Conservation (phyloP, 2,113 vertebrate genomes). For the Varanus salvator region DNA sequence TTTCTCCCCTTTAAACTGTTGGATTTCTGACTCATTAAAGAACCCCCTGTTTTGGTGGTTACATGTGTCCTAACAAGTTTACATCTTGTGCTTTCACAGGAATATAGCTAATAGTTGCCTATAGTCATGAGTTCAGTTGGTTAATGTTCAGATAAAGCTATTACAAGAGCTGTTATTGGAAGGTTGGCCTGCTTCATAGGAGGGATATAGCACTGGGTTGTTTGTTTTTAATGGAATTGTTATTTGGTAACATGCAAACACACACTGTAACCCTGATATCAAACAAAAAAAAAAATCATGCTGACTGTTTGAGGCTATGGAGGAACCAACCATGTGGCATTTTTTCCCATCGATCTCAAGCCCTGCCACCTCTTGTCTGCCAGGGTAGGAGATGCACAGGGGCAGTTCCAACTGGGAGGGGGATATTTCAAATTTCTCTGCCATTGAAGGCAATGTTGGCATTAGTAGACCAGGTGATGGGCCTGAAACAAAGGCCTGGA, state of each 20-base stretch:
- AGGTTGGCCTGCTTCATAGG: background rate
- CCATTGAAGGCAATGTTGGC: too few species aligned
- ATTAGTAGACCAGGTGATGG: too few species aligned
- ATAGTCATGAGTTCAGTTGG: background rate
- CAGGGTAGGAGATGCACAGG: too few species aligned
- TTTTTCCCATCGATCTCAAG: too few species aligned
- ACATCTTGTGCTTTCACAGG: background rate
- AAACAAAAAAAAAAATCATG: background rate
- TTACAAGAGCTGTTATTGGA: background rate
- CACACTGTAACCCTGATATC: background rate
- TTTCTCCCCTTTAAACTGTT: constrained; percentile 22
- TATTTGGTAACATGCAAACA: background rate
- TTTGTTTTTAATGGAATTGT: background rate
- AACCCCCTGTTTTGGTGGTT: constrained; percentile 19
- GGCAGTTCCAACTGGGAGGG: too few species aligned
- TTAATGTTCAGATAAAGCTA: background rate
- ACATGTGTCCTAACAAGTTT: background rate
- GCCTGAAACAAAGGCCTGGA: too few species aligned
- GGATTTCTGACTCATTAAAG: constrained; percentile 36
- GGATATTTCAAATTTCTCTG: too few species aligned
- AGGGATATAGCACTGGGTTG: background rate
- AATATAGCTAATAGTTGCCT: background rate
- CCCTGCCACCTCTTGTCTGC: too few species aligned
- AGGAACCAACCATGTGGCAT: too few species aligned
- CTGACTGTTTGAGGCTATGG: background rate